Conservation (phyloP, 2,113 vertebrate species). For the Theristicus caerulescens region DNA sequence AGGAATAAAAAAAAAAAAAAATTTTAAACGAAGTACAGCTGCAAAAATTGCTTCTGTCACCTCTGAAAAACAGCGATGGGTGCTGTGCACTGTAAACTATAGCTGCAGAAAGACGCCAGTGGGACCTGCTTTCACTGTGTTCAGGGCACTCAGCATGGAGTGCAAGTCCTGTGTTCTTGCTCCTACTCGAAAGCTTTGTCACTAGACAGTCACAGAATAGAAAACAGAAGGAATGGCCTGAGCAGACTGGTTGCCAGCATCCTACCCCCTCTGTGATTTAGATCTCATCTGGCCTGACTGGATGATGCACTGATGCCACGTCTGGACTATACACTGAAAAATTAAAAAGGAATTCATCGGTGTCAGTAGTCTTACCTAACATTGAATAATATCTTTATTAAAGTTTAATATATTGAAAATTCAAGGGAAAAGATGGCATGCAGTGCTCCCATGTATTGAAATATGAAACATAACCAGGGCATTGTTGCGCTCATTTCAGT, state of each 20-base stretch:
- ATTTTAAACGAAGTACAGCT: neutral
- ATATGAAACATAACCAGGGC: conserved; percentile 1
- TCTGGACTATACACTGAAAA: neutral
- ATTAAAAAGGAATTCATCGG: neutral
- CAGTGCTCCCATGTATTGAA: neutral
- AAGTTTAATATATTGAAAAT: neutral
- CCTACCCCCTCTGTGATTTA: neutral
- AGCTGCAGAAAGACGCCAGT: neutral
- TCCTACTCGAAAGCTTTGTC: neutral
- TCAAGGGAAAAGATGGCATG: neutral
- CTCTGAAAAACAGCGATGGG: neutral
- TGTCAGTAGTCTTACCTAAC: neutral
- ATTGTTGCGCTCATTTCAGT: conserved; percentile 1
- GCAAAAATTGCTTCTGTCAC: neutral
- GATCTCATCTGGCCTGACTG: neutral
- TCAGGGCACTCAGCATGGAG: neutral
- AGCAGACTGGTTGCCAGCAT: neutral
- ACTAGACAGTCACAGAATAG: neutral
- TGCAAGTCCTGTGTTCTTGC: neutral
- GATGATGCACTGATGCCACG: neutral
- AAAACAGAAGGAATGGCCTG: neutral
- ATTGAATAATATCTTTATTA: conserved; percentile 7
- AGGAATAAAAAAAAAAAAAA: neutral
- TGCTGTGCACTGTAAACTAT: neutral
- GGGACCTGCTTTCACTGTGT: neutral